Percentiles rank a stretch among this genome's conserved stretches.
phyloP scores from a whole-genome alignment of 2,113 vertebrate species.

The Lichenostomus cassidix region DNA sequence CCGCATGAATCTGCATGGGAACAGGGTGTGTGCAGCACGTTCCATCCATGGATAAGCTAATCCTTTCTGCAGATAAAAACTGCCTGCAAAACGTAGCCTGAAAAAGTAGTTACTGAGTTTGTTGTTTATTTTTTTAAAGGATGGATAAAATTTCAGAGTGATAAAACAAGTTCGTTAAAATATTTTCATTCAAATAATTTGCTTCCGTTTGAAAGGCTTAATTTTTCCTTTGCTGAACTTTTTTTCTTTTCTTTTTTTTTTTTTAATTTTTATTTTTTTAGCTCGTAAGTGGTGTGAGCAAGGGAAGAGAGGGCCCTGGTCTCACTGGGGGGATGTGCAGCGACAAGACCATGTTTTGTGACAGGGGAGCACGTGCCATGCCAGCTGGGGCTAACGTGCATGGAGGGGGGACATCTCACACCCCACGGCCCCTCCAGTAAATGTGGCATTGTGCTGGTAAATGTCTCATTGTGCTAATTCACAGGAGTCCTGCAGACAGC shows the following conservation, averaged over 20 bases:
- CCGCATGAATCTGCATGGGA: conserved; percentile 24
- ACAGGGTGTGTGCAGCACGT: conserved; percentile 52
- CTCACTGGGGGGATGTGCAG: not conserved
- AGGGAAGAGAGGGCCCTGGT: not conserved
- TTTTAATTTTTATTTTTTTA: not conserved
- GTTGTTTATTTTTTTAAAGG: not conserved
- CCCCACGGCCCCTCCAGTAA: not conserved
- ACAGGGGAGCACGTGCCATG: not conserved
- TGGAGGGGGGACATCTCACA: not conserved
- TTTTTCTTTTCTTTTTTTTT: too few relatives aligned
- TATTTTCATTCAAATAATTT: conserved; percentile 2
- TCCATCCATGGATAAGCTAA: conserved; percentile 27
- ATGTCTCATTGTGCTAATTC: conserved; percentile 11
- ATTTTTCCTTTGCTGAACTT: not conserved
- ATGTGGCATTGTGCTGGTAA: conserved; percentile 10
- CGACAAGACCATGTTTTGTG: not conserved
- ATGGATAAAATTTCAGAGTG: not conserved
- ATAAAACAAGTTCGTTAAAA: conserved; percentile 24
- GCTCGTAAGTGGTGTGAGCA: not conserved
- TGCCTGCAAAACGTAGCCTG: not conserved
- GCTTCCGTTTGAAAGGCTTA: not conserved
- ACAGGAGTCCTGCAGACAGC: not conserved
- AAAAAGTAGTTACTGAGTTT: conserved; percentile 4
- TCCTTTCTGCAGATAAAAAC: conserved; percentile 53
- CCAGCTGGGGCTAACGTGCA: conserved; percentile 11